These are phyloP conservation scores for Endomychus coccineus DNA, from an alignment of 2,888 invertebrate species.

Conservation along the genomic window DNA sequence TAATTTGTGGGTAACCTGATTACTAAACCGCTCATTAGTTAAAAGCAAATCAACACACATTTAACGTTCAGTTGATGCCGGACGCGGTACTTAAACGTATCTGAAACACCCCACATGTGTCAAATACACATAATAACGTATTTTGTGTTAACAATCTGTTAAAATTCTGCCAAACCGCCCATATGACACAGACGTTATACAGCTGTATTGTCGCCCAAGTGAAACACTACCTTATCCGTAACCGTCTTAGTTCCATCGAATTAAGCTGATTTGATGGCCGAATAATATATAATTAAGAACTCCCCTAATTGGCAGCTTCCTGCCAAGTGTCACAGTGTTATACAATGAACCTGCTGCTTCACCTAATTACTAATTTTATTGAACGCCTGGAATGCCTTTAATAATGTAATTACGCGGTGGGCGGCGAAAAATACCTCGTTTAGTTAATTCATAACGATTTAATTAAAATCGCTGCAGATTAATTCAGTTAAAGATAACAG, in stretches of 20 bases:
- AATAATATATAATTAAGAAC: constrained; percentile 34
- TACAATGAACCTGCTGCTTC: constrained; percentile 27
- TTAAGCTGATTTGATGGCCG: constrained; percentile 26
- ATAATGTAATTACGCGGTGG: too few relatives aligned
- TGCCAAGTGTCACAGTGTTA: constrained; percentile 28
- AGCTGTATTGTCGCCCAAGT: constrained; percentile 28
- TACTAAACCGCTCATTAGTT: constrained; percentile 1
- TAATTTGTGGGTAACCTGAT: too few relatives aligned
- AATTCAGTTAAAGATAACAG: too few relatives aligned
- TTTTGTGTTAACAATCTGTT: constrained; percentile 38
- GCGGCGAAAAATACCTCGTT: too few relatives aligned
- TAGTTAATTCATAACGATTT: too few relatives aligned
- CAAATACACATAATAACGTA: constrained; percentile 31
- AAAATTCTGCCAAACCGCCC: constrained; percentile 36
- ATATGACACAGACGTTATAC: constrained; percentile 31
- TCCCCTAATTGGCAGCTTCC: constrained; percentile 37
- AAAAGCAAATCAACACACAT: constrained; percentile 5
- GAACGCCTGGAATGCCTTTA: too few relatives aligned
- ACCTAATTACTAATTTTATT: constrained; percentile 25
- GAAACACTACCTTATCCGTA: neutral
- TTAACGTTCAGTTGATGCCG: constrained; percentile 15
- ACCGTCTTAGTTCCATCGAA: neutral
- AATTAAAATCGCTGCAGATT: too few relatives aligned
- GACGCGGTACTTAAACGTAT: constrained; percentile 16
- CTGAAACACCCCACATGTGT: constrained; percentile 28